Percentiles rank a stretch among this genome's conserved stretches.
Evolutionary conservation across 2,888 invertebrate species (phyloP).

Genomic region (Apodemia zela): DNA sequence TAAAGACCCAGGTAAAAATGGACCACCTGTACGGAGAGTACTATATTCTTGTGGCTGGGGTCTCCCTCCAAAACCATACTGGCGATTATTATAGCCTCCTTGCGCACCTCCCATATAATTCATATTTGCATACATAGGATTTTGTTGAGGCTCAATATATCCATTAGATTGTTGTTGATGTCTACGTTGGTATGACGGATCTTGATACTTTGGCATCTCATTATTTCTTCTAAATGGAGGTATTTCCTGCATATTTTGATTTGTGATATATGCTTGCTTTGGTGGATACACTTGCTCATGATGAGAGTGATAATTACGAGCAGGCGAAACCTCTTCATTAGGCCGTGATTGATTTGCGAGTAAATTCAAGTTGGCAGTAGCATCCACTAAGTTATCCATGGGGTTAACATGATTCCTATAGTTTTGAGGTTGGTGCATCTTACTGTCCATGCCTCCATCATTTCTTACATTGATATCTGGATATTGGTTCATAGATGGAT

Average conservation of each 20-base stretch:
- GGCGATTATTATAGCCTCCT: conserved; percentile 43
- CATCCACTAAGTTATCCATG: conserved; percentile 61
- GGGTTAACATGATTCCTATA: conserved; percentile 47
- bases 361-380: conserved; percentile 56
- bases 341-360: conserved; percentile 45
- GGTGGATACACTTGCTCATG: conserved; percentile 42
- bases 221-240: conserved; percentile 49
- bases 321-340: conserved; percentile 44
- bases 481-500: conserved; percentile 47
- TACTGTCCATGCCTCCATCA: conserved; percentile 52
- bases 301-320: conserved; percentile 47
- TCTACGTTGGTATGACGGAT: conserved; percentile 46
- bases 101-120: conserved; percentile 44
- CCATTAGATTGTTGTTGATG: conserved; percentile 48
- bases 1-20: conserved; percentile 64
- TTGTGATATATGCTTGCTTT: conserved; percentile 49
- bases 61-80: conserved; percentile 50
- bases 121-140: conserved; percentile 48
- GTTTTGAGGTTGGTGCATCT: conserved; percentile 43
- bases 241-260: conserved; percentile 49
- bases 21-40: conserved; percentile 49
- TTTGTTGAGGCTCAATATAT: conserved; percentile 55
- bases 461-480: conserved; percentile 53
- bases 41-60: conserved; percentile 50
- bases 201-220: conserved; percentile 52